Evolutionary conservation across 2,888 invertebrate genomes (phyloP).

Genomic region (Calameuta pallipes): DNA sequence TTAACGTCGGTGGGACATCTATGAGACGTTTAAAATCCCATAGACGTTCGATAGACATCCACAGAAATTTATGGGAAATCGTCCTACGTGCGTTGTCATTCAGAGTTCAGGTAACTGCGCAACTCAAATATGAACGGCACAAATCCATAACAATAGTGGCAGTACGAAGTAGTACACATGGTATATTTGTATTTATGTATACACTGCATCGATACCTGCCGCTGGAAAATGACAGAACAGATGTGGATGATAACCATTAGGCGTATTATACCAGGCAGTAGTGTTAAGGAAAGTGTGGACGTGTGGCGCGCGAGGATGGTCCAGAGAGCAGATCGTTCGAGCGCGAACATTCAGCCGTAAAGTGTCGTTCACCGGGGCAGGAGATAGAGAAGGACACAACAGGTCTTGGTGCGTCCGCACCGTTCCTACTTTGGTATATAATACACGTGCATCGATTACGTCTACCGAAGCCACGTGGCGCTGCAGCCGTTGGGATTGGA

Average conservation of each 20-base stretch:
- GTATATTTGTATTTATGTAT: neutral
- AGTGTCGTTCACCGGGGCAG: neutral
- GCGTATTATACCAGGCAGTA: neutral
- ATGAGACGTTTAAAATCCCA: slow-evolving; percentile 12
- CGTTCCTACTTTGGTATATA: neutral
- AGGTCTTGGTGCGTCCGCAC: neutral
- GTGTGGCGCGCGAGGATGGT: neutral
- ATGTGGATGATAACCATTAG: neutral
- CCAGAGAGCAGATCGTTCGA: neutral
- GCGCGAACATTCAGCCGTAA: neutral
- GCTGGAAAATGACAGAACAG: neutral
- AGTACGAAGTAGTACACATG: neutral
- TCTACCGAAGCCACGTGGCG: slow-evolving; percentile 35
- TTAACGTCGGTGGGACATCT: neutral
- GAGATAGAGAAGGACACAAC: neutral
- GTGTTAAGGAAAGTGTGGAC: neutral
- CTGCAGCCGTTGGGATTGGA: slow-evolving; percentile 32
- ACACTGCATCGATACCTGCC: neutral
- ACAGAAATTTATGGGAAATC: neutral
- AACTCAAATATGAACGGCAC: too few species aligned
- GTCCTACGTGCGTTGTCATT: neutral
- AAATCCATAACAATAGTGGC: too few species aligned
- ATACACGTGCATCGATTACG: slow-evolving; percentile 30
- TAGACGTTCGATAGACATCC: neutral
- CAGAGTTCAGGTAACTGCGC: neutral